Evolutionary conservation across 92 coral and sea anemone species (phyloP), one percentile per base, ranked within the genome.

Genomic region (Blastomussa wellsi): DNA sequence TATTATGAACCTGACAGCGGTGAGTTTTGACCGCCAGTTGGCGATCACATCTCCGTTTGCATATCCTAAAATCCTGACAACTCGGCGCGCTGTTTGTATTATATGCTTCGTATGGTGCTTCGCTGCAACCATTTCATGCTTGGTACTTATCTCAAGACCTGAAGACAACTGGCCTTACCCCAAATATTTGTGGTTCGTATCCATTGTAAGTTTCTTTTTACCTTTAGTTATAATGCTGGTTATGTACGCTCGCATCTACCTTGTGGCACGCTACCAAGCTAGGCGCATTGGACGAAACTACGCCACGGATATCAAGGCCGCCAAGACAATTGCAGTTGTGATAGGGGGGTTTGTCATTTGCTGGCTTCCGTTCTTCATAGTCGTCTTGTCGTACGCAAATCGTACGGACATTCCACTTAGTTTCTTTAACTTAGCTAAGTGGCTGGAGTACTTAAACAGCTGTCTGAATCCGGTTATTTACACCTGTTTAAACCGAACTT

Each of bases 211-310:
- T 57, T 96, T 92, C 71, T 87, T 91, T 78, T 92, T 96, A 15
- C 99, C 99, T 16, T 67, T 96, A 55, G 70, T 86, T 15, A 82
- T 94, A 28, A 89, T 96, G 95, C 77, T 96, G n/a, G 88, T 87
- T 52, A 96, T 96, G 99, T 96, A 96, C 85, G 68, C 93, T 44
- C 92, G 95, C 77, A 96, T 96, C 75, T 92, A 92, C 86, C 86
- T 94, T 39, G 98, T 96, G 44, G 99, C 99, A 14, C 93, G 99
- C 4, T 95, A 95, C 87, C 99, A 96, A 76, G 95, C 99, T 52
- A 90, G 94, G 17, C 89, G 97, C 52, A 89, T 96, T 16, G 97
- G 99, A n/a, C 90, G 95, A 85, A 93, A 96, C 78, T 95, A 93
- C 77, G 99, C 98, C 36, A 94, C 94, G 17, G 99, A 96, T 79